These are phyloP conservation scores for Brassicogethes aeneus DNA, from an alignment of 2,888 invertebrate species.

Conservation along the genomic window DNA sequence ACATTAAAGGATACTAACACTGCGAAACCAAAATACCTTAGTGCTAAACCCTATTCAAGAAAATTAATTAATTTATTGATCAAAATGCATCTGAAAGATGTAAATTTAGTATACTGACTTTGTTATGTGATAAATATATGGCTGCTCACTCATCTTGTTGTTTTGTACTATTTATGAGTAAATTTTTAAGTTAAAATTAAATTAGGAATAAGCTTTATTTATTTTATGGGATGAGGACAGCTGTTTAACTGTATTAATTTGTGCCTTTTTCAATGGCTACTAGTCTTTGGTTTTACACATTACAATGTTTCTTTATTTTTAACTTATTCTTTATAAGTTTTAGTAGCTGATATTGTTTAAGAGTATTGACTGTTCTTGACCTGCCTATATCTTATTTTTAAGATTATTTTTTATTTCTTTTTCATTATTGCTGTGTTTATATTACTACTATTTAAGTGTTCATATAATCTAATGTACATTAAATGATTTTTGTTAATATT, in stretches of 20 bases:
- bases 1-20: constrained; percentile 60
- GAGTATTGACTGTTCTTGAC: constrained; percentile 13
- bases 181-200: constrained; percentile 12
- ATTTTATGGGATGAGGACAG: constrained; percentile 25
- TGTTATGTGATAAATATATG: constrained; percentile 35
- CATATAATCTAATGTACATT: constrained; percentile 15
- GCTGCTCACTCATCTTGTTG: constrained; percentile 29
- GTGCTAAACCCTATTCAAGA: constrained; percentile 13
- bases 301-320: constrained; percentile 13
- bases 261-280: constrained; percentile 21
- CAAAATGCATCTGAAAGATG: constrained; percentile 20
- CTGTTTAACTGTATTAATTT: constrained; percentile 19
- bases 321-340: constrained; percentile 10
- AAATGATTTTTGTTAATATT: constrained; percentile 20
- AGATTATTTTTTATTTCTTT: constrained; percentile 17
- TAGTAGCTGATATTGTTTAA: constrained; percentile 10
- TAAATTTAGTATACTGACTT: constrained; percentile 31
- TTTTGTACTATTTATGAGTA: constrained; percentile 23
- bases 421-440: constrained; percentile 24
- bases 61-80: constrained; percentile 14
- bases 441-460: constrained; percentile 20
- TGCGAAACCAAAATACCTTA: constrained; percentile 3
- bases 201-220: constrained; percentile 14
- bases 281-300: constrained; percentile 22
- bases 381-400: constrained; percentile 13